These are phyloP conservation scores for Dreissena rostriformis DNA, from an alignment of 1,140 invertebrate genomes.

Conservation along the genomic window DNA sequence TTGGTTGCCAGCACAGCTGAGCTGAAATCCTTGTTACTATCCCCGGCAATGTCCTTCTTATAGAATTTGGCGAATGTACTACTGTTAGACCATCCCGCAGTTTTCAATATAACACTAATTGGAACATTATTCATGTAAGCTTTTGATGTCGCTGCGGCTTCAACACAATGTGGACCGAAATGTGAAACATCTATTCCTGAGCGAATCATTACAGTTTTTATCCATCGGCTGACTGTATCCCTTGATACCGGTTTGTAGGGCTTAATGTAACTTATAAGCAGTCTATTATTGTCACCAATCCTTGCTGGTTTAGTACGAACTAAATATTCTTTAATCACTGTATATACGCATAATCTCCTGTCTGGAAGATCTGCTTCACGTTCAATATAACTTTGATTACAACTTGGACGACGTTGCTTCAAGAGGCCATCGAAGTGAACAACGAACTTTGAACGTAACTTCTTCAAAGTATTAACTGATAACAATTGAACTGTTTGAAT, in stretches of 20 bases:
- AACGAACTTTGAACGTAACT: slow-evolving; percentile 1
- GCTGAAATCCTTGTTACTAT: background rate
- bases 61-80: slow-evolving; percentile 28
- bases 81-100: slow-evolving; percentile 25
- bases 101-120: slow-evolving; percentile 9
- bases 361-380: slow-evolving; percentile 15
- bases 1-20: background rate
- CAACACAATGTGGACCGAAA: slow-evolving; percentile 50
- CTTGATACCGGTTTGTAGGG: slow-evolving; percentile 35
- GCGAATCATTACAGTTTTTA: slow-evolving; percentile 36
- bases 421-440: slow-evolving; percentile 2
- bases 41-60: background rate
- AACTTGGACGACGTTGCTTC: background rate
- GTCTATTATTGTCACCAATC: background rate
- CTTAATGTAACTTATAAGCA: slow-evolving; percentile 57
- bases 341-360: slow-evolving; percentile 35
- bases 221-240: slow-evolving; percentile 40
- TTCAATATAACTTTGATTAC: background rate
- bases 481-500: slow-evolving; percentile 29
- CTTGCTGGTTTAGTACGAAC: slow-evolving; percentile 7
- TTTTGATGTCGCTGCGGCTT: slow-evolving; percentile 35
- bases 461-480: background rate
- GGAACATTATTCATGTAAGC: background rate
- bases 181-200: slow-evolving; percentile 33
- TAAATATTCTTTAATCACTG: slow-evolving; percentile 44